Percentiles rank a stretch among this genome's conserved stretches.
Conservation (phyloP, 1,140 invertebrate genomes). For the Choristoneura fumiferana region DNA sequence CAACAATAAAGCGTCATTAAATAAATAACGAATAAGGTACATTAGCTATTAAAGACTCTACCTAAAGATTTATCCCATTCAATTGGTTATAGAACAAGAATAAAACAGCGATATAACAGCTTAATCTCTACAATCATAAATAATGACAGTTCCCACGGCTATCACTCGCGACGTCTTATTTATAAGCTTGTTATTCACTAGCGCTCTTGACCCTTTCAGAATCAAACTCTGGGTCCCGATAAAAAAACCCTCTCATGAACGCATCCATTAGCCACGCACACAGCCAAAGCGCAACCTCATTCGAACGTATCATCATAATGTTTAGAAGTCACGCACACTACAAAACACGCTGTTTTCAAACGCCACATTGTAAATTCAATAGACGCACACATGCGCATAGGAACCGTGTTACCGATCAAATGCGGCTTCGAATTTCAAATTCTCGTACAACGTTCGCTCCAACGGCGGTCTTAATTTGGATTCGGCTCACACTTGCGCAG, state of each 20-base stretch:
- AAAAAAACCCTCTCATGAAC: slow-evolving; percentile 8
- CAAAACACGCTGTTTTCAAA: not conserved
- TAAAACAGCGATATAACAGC: not conserved
- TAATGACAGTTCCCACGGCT: slow-evolving; percentile 13
- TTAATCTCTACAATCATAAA: slow-evolving; percentile 17
- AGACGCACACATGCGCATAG: slow-evolving; percentile 8
- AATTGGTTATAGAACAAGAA: slow-evolving; percentile 1
- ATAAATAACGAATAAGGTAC: not conserved
- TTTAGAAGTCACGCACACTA: slow-evolving; percentile 10
- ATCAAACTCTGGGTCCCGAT: not conserved
- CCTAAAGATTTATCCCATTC: slow-evolving; percentile 7
- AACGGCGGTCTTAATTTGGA: slow-evolving; percentile 16
- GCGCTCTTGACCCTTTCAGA: slow-evolving; percentile 16
- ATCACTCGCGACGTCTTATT: slow-evolving; percentile 15
- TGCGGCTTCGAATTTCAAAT: slow-evolving; percentile 16
- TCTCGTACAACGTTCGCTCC: slow-evolving; percentile 8
- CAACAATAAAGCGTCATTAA: too few species aligned
- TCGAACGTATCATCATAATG: slow-evolving; percentile 4
- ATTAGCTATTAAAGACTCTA: not conserved
- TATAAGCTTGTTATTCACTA: slow-evolving; percentile 19
- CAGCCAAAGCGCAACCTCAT: slow-evolving; percentile 6
- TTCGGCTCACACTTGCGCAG: slow-evolving; percentile 17
- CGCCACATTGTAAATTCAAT: slow-evolving; percentile 11
- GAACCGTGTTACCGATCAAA: slow-evolving; percentile 17
- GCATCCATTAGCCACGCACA: slow-evolving; percentile 15